Evolutionary conservation across 2,888 invertebrate species (phyloP), one percentile per base, ranked within the genome.

Genomic region (Drosophila dives): DNA sequence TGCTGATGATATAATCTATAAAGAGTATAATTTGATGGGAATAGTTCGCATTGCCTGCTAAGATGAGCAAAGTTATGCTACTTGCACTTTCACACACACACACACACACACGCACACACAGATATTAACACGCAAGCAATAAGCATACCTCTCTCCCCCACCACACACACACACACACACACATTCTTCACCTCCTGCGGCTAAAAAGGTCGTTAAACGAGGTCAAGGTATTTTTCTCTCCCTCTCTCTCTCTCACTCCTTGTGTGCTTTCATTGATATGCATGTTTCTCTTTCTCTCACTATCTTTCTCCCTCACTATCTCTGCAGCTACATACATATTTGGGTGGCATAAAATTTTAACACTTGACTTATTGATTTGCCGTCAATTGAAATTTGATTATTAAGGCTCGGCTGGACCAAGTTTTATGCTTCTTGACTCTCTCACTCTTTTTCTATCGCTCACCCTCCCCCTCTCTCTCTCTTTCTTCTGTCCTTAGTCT

Each of bases 361-460:
- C 81, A 83, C 81, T 83, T 86, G 75, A 81, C 72, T 83, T 84
- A 86, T 84, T 72, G 84, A 86, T 84, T 84, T 79, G 67, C 69
- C 60, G 68, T 75, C 75, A 79, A 69, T 72, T 82, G 72, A 71
- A 82, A 78, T 82, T 77, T 73, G 75, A 82, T 80, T 83, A 80
- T 80, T 69, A 63, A 69, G 62, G 73, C 80, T 75, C 63, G 81
- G 53, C 68, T 81, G 78, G 75, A 78, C 75, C 81, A 83, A 72
- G 53, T 56, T 55, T 63, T 45, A 40, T 40, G 56, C 38, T 45
- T 15, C 3, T 23, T 23, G 45, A 45, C 11, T n/a, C 10, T 36
- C 15, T 10, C 17, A 10, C 26, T 26, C 5, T 17, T 8, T 26
- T 4, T 15, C 42, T 12, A 5, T 34, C 20, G 2, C 17, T 2